Conservation (phyloP, 2,113 vertebrate genomes). For the Chinchilla lanigera region DNA sequence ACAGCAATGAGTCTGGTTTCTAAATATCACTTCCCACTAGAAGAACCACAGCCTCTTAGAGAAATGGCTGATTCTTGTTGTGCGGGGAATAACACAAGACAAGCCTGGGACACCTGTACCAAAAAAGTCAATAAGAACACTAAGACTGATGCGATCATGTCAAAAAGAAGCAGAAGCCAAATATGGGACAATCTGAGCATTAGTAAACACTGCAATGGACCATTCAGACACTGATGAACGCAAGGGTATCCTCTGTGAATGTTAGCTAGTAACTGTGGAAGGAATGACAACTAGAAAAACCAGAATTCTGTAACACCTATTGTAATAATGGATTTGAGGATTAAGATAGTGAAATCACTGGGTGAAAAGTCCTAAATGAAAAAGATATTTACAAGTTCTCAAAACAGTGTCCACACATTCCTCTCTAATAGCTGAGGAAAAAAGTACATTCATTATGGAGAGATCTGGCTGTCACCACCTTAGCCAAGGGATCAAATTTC, state of each 20-base stretch:
- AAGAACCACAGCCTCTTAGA: neutral
- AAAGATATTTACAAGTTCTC: constrained; percentile 2
- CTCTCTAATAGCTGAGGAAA: neutral
- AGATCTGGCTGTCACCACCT: neutral
- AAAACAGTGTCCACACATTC: neutral
- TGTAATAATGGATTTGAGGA: neutral
- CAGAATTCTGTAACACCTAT: neutral
- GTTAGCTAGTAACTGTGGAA: neutral
- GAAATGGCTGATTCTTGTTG: neutral
- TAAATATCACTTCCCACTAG: neutral
- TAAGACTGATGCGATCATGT: neutral
- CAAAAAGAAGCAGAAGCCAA: neutral
- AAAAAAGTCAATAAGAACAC: neutral
- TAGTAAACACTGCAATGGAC: neutral
- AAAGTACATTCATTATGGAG: neutral
- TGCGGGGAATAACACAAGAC: neutral
- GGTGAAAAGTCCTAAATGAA: neutral
- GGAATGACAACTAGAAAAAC: neutral
- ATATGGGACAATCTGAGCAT: neutral
- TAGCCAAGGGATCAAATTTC: constrained; percentile 35
- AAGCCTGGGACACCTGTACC: neutral
- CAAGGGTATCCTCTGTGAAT: neutral
- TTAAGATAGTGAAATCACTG: neutral
- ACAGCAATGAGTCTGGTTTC: neutral
- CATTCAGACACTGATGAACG: neutral